Percentiles rank a stretch among this genome's conserved stretches.
phyloP scores from a whole-genome alignment of 1,140 invertebrate species.

The Maniola jurtina region DNA sequence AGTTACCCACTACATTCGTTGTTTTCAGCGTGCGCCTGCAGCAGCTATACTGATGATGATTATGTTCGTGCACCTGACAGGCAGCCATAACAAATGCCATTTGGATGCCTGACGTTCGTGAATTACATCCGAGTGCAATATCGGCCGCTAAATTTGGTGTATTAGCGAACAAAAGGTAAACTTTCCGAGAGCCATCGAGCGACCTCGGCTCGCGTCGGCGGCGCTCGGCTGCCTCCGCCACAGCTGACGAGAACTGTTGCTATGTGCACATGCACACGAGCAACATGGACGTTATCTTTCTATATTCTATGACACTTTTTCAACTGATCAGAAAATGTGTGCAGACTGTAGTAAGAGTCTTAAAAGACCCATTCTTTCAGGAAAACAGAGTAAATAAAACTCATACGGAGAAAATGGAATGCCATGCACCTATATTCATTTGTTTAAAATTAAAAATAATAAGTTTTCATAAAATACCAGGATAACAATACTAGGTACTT shows the following conservation, averaged over 20 bases:
- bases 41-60: background rate
- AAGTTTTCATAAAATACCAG: too few relatives aligned
- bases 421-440: too few relatives aligned
- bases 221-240: conserved; percentile 49
- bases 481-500: too few relatives aligned
- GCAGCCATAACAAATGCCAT: background rate
- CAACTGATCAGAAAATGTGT: too few relatives aligned
- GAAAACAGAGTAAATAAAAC: too few relatives aligned
- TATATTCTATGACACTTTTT: too few relatives aligned
- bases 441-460: too few relatives aligned
- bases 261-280: conserved; percentile 57
- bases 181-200: conserved; percentile 48
- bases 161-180: conserved; percentile 17
- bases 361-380: too few relatives aligned
- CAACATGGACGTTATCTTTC: conserved; percentile 44
- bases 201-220: conserved; percentile 43
- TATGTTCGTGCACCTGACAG: background rate
- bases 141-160: conserved; percentile 10
- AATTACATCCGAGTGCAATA: background rate
- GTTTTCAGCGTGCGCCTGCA: too few relatives aligned
- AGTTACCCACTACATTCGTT: too few relatives aligned
- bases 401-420: too few relatives aligned
- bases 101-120: background rate
- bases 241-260: conserved; percentile 72
- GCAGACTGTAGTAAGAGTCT: too few relatives aligned